Evolutionary conservation across 2,888 invertebrate genomes (phyloP).

Genomic region (Petrolisthes manimaculis): DNA sequence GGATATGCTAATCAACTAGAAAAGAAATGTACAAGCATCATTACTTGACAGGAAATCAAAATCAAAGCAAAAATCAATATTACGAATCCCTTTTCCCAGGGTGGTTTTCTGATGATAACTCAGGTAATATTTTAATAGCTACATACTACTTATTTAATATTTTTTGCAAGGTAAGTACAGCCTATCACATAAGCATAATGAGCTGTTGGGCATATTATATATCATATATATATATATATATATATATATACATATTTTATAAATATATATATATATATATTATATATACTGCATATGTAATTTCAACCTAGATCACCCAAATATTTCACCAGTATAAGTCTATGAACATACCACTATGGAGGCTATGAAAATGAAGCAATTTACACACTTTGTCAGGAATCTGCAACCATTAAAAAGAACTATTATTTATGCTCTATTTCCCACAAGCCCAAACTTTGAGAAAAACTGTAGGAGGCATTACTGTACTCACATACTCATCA

Average conservation of each 20-base stretch:
- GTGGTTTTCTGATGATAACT: too few relatives aligned
- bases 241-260: too few relatives aligned
- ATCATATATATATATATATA: background rate
- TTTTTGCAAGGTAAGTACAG: conserved; percentile 32
- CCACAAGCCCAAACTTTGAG: background rate
- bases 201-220: conserved; percentile 28
- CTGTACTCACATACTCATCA: background rate
- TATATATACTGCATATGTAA: background rate
- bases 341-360: background rate
- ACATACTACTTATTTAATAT: background rate
- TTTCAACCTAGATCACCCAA: background rate
- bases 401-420: conserved; percentile 1
- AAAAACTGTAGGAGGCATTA: background rate
- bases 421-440: background rate
- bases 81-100: too few relatives aligned
- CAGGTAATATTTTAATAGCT: background rate
- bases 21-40: background rate
- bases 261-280: background rate
- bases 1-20: conserved; percentile 8
- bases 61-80: too few relatives aligned
- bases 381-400: conserved; percentile 12
- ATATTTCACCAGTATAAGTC: conserved; percentile 6
- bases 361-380: background rate
- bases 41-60: too few relatives aligned
- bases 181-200: conserved; percentile 46